A percentile compares a stretch with the other conserved stretches of the same genome.
These are phyloP conservation scores for Urocitellus parryii DNA, from an alignment of 2,113 vertebrate genomes.

Conservation along the genomic window DNA sequence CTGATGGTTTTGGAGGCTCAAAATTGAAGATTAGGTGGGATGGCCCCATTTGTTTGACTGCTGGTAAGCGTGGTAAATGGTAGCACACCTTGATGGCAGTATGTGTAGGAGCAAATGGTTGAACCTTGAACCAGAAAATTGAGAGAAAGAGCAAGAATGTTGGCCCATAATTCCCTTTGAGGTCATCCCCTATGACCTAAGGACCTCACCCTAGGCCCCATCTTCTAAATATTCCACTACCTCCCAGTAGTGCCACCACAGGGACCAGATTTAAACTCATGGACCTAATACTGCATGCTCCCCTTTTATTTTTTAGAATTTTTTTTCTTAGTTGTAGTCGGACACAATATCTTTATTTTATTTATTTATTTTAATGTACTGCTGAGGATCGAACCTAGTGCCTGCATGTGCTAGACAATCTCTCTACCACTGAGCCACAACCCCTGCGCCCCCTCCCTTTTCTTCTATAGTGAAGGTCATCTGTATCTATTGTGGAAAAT, in stretches of 20 bases:
- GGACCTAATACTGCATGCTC: neutral
- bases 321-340: no score
- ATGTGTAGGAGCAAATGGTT: neutral
- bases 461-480: no score
- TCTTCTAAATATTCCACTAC: neutral
- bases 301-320: neutral
- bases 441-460: no score
- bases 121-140: neutral
- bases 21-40: neutral
- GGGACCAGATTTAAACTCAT: neutral
- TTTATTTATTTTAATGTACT: no score
- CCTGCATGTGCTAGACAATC: no score
- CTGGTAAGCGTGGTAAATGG: neutral
- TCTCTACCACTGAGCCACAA: no score
- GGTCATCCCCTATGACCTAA: fast-evolving
- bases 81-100: neutral
- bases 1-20: neutral
- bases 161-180: neutral
- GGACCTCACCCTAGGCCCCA: no score
- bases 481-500: no score
- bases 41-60: neutral
- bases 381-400: no score
- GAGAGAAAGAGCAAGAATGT: neutral
- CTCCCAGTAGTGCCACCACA: fast-evolving
- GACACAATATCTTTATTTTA: no score